phyloP scores from a whole-genome alignment of 2,113 vertebrate genomes.

The Macaca nemestrina region DNA sequence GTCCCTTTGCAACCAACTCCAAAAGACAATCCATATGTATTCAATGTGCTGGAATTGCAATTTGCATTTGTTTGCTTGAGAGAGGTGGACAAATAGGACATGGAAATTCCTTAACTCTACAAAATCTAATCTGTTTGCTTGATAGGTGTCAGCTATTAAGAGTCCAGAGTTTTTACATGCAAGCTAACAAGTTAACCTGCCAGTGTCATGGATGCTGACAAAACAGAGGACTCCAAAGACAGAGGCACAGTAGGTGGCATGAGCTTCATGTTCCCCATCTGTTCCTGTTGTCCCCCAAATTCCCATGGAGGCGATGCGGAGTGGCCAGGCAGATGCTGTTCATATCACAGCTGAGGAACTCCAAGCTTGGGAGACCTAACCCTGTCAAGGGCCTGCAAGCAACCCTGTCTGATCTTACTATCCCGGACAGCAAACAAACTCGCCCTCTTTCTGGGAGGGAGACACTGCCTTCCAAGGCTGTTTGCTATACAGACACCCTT shows the following conservation, averaged over 20 bases:
- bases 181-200: not conserved
- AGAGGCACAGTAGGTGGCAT: accelerated
- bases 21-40: not conserved
- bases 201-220: not conserved
- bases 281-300: not conserved
- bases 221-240: not conserved
- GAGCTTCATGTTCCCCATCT: not conserved
- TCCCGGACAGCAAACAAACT: not conserved
- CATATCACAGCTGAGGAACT: not conserved
- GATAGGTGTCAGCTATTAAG: not conserved
- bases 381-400: not conserved
- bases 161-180: not conserved
- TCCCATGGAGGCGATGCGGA: accelerated
- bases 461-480: not conserved
- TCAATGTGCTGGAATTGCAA: not conserved
- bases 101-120: not conserved
- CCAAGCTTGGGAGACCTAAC: not conserved
- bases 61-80: not conserved
- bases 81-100: not conserved
- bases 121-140: not conserved
- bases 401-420: not conserved
- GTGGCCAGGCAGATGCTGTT: too few relatives aligned
- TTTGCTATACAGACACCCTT: not conserved
- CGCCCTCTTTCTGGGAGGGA: not conserved
- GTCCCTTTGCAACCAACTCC: not conserved